Conservation (phyloP, 2,797 vertebrate genomes). For the Artibeus jamaicensis region DNA sequence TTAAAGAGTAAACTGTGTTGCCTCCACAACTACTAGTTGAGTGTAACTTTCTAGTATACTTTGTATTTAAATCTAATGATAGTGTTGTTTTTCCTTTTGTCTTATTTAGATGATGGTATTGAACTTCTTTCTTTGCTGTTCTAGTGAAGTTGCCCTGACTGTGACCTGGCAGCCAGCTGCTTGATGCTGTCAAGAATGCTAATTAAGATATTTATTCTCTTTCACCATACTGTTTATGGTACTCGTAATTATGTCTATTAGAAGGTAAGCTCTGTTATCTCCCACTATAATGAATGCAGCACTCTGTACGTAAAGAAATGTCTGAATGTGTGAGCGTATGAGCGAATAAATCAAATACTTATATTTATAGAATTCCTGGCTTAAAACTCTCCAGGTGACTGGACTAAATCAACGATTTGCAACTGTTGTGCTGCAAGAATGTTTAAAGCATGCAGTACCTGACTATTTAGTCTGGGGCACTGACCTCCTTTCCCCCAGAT, state of each 20-base stretch:
- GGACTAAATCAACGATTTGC: not conserved
- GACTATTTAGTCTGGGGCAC: not conserved
- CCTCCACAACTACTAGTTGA: constrained; percentile 42
- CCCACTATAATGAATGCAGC: not conserved
- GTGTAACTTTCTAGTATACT: constrained; percentile 54
- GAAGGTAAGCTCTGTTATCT: not conserved
- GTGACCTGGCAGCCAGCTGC: not conserved
- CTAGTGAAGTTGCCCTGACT: not conserved
- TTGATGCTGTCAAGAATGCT: not conserved
- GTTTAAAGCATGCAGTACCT: not conserved
- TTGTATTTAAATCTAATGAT: constrained; percentile 63
- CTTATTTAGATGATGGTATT: not conserved
- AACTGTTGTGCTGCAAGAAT: not conserved
- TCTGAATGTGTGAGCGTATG: not conserved
- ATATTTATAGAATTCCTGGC: not conserved
- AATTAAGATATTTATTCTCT: not conserved
- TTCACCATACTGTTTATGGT: not conserved
- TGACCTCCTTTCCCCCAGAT: not conserved
- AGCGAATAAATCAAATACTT: not conserved
- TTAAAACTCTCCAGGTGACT: not conserved
- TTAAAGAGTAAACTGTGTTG: constrained; percentile 31
- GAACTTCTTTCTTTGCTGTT: not conserved
- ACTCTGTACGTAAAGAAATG: not conserved
- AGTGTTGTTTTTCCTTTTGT: constrained; percentile 38
- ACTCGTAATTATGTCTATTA: not conserved